These are phyloP conservation scores for Eclectus roratus DNA, from an alignment of 2,113 vertebrate genomes.

Conservation along the genomic window DNA sequence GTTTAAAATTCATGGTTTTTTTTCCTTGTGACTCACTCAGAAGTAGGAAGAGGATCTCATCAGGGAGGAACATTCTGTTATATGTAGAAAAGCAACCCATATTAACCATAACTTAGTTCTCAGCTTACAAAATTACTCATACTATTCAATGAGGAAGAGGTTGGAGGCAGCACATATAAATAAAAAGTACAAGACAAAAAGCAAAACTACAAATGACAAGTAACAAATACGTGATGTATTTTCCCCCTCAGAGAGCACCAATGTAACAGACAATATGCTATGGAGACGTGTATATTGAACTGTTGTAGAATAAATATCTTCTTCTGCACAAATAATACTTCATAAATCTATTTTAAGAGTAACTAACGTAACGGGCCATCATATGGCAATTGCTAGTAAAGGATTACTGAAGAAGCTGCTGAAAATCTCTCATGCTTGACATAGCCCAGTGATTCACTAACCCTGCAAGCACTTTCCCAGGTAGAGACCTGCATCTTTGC, in stretches of 20 bases:
- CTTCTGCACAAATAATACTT: conserved; percentile 27
- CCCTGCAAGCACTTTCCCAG: not conserved
- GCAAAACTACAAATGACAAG: not conserved
- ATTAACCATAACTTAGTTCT: not conserved
- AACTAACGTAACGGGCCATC: not conserved
- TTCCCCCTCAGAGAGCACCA: not conserved
- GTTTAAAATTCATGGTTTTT: not conserved
- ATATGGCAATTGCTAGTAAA: not conserved
- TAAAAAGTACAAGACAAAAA: not conserved
- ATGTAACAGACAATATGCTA: not conserved
- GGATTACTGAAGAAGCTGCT: conserved; percentile 27
- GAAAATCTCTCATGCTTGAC: conserved; percentile 55
- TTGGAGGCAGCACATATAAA: not conserved
- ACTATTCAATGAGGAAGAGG: not conserved
- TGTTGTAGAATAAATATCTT: not conserved
- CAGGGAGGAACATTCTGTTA: not conserved
- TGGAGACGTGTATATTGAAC: conserved; percentile 1
- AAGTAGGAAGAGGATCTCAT: not conserved
- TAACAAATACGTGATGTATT: not conserved
- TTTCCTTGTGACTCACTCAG: not conserved
- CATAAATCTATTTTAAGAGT: conserved; percentile 25
- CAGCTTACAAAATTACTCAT: not conserved
- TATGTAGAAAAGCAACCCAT: not conserved
- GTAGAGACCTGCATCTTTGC: not conserved
- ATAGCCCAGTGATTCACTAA: conserved; percentile 30